Evolutionary conservation across 2,797 vertebrate genomes (phyloP), one percentile per base, ranked within the genome.

Genomic region (Chlorospingus semifuscus): DNA sequence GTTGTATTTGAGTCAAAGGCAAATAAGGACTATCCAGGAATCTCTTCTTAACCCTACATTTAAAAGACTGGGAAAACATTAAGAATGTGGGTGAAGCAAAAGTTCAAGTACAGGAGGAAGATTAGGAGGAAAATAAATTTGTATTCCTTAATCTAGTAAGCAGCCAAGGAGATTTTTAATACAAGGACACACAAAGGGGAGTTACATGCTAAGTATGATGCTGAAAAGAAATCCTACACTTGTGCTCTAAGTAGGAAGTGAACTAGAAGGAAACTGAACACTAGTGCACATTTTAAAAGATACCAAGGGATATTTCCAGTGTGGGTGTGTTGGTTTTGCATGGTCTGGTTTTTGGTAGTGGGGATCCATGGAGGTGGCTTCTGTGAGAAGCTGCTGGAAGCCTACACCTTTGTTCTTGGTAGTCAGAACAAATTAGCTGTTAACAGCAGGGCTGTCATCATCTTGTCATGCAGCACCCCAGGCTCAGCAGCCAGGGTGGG

Each of bases 371-470:
- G 34, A 29, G 23, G 23, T 39, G 41, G 12, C 12, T 46, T 6
- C n/a, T 63, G 29, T 71, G 49, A 7, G 80, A 71, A 63, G 6
- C 19, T 72, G 41, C 57, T 63, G 29, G 41, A 72, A 63, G 34
- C 19, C 57, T 53, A 92, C 74, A 44, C n/a, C 60, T 96, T 20
- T 21, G 21, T 52, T 74, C 76, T 89, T 87, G 68, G 79, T 12
- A 59, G 95, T 95, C 95, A 93, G 72, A 97, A 93, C 55, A 90
- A 93, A 96, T 96, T 57, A 97, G 61, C 75, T 77, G 80, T 49
- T 55, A 90, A 59, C 2, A 15, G 47, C 77, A 42, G 1, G 69
- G 76, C 46, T 96, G 86, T 78, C 6, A 0, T 93, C 94, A 76
- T 95, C 92, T 70, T 79, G 42, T 95, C 92, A 83, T 50, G 60